A percentile compares a stretch with the other conserved stretches of the same genome.
phyloP scores from a whole-genome alignment of 1,140 invertebrate genomes.

The Bombus difficillimus region DNA sequence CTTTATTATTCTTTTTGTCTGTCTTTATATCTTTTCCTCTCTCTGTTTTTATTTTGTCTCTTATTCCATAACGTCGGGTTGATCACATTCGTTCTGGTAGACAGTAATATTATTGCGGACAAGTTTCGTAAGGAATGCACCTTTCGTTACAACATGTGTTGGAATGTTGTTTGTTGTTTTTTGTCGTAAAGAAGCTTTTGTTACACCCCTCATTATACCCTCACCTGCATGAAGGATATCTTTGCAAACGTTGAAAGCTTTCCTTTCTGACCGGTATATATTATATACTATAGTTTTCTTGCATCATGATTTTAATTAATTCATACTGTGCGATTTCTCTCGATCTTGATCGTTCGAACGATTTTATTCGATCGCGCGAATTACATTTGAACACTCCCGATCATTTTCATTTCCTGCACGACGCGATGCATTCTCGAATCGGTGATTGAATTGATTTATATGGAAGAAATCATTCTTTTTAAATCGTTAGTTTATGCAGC shows the following conservation, averaged over 20 bases:
- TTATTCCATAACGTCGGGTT: slow-evolving; percentile 35
- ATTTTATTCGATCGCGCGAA: background rate
- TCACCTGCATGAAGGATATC: slow-evolving; percentile 79
- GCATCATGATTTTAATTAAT: slow-evolving; percentile 64
- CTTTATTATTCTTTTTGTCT: background rate
- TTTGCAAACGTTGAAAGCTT: slow-evolving; percentile 70
- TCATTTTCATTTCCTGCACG: slow-evolving; percentile 58
- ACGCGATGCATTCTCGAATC: slow-evolving; percentile 35
- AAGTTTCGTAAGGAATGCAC: slow-evolving; percentile 65
- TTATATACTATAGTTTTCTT: slow-evolving; percentile 56
- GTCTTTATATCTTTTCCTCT: background rate
- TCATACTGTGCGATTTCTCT: slow-evolving; percentile 26
- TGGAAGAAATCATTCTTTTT: background rate
- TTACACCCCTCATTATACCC: slow-evolving; percentile 78
- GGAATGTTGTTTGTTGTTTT: slow-evolving; percentile 72
- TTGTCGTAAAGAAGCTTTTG: slow-evolving; percentile 78
- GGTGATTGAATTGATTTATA: background rate
- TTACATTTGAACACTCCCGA: background rate
- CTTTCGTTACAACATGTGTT: slow-evolving; percentile 69
- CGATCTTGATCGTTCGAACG: slow-evolving; percentile 7
- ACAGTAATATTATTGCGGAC: slow-evolving; percentile 49
- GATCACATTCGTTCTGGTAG: slow-evolving; percentile 45
- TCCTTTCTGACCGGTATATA: slow-evolving; percentile 66
- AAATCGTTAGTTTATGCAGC: background rate
- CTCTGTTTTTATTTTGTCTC: background rate